Evolutionary conservation across 2,888 invertebrate genomes (phyloP).

Genomic region (Teinopalpus imperialis): DNA sequence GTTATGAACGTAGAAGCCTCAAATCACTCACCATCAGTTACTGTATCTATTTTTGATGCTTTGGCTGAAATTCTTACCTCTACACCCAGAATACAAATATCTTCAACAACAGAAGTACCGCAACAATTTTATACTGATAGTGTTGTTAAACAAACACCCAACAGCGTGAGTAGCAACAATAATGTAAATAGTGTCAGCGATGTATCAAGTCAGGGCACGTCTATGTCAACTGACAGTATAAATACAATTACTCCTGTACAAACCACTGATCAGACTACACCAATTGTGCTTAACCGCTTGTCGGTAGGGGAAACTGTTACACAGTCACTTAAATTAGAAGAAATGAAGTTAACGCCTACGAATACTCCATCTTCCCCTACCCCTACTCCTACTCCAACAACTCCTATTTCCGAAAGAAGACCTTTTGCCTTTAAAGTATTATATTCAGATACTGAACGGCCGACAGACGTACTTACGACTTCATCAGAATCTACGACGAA

Average conservation of each 20-base stretch:
- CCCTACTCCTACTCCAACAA: conserved; percentile 55
- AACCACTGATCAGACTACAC: conserved; percentile 66
- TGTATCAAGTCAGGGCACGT: conserved; percentile 56
- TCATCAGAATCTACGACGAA: conserved; percentile 57
- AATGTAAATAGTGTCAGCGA: conserved; percentile 74
- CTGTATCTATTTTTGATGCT: conserved; percentile 82
- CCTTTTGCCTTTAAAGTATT: conserved; percentile 76
- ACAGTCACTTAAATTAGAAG: conserved; percentile 61
- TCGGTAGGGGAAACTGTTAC: conserved; percentile 66
- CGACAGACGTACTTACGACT: conserved; percentile 68
- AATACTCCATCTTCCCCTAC: conserved; percentile 51
- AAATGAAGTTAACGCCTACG: conserved; percentile 51
- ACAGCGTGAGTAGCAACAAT: conserved; percentile 78
- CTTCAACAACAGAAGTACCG: conserved; percentile 65
- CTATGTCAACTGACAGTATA: conserved; percentile 55
- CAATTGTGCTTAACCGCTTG: conserved; percentile 75
- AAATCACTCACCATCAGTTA: conserved; percentile 80
- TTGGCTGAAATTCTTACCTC: conserved; percentile 81
- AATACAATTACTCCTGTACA: conserved; percentile 76
- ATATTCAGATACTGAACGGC: conserved; percentile 69
- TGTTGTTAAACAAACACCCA: conserved; percentile 65
- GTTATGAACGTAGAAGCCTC: conserved; percentile 80
- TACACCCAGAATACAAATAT: conserved; percentile 67
- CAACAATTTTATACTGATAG: conserved; percentile 59
- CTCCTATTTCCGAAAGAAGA: conserved; percentile 69